Evolutionary conservation across 2,888 invertebrate species (phyloP).

Genomic region (Agonum fuliginosum): DNA sequence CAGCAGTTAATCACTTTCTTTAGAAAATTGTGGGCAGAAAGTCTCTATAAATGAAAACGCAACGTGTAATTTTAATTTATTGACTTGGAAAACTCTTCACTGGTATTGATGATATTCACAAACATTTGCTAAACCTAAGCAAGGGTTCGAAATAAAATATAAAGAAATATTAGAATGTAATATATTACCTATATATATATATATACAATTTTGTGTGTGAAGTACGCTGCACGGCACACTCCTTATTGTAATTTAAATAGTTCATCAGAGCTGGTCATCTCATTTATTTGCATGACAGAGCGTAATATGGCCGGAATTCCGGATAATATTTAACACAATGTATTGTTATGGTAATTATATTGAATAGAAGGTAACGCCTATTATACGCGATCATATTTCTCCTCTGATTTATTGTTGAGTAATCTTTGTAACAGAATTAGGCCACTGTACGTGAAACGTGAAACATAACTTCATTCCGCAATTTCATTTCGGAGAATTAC

Average conservation of each 20-base stretch:
- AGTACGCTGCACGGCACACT: too few relatives aligned
- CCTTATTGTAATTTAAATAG: conserved; percentile 3
- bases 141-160: too few relatives aligned
- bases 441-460: background rate
- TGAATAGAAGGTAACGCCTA: conserved; percentile 34
- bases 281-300: conserved; percentile 37
- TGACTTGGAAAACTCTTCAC: too few relatives aligned
- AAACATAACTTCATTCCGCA: conserved; percentile 14
- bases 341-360: conserved; percentile 45
- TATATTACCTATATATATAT: too few relatives aligned
- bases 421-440: conserved; percentile 31
- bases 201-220: too few relatives aligned
- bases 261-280: conserved; percentile 22
- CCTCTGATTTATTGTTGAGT: conserved; percentile 11
- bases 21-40: too few relatives aligned
- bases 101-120: too few relatives aligned
- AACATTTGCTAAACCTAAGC: too few relatives aligned
- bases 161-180: too few relatives aligned
- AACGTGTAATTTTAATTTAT: too few relatives aligned
- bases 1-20: too few relatives aligned
- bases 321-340: conserved; percentile 40
- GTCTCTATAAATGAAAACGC: too few relatives aligned
- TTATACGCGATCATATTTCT: conserved; percentile 36
- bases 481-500: conserved; percentile 9
- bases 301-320: conserved; percentile 38